Base-by-base conservation (phyloP, 1,140 invertebrate species). In the Micrasema longulum region DNA sequence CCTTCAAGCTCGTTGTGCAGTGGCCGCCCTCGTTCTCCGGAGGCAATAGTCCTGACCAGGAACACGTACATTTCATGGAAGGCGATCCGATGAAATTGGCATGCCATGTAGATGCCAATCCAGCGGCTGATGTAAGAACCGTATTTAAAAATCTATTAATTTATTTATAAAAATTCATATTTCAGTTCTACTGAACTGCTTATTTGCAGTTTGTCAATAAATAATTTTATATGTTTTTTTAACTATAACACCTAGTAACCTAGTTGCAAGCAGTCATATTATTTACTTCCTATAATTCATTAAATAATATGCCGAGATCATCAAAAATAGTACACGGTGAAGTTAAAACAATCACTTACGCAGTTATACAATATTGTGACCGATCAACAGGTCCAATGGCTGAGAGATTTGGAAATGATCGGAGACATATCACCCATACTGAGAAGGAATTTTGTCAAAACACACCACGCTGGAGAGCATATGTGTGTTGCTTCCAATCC, bases 71-170 rank as follows among this genome's bases (percentile, higher is more conserved):
- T 20, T 69, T 76, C 0, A 64, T 79, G 10, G 76, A 68, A 43
- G 81, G 82, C 22, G 76, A 80, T 7, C 80, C 81, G 14, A 41
- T 53, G 41, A 79, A 79, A 23, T 78, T 84, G 1, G 74, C 79
- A 7, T 84, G 83, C 71, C 72, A 71, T n/a, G 80, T 79, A 0
- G 82, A 85, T 45, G 80, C 80, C 0, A 83, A 81, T 62, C 83
- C 83, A 1, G 43, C 31, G 6, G 80, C 80, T 65, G 81, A 81
- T 77, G 83, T 83, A 63, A 77, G 72, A n/a, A n/a, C n/a, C n/a
- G n/a, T n/a, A n/a, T n/a, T n/a, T n/a, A n/a, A n/a, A n/a, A n/a
- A n/a, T n/a, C n/a, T n/a, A n/a, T n/a, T n/a, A n/a, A n/a, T n/a
- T n/a, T n/a, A n/a, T n/a, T n/a, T n/a, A n/a, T n/a, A n/a, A n/a